A percentile compares a stretch with the other conserved stretches of the same genome.
These are phyloP conservation scores for Megamerina dolium DNA, from an alignment of 2,888 invertebrate genomes.

Conservation along the genomic window DNA sequence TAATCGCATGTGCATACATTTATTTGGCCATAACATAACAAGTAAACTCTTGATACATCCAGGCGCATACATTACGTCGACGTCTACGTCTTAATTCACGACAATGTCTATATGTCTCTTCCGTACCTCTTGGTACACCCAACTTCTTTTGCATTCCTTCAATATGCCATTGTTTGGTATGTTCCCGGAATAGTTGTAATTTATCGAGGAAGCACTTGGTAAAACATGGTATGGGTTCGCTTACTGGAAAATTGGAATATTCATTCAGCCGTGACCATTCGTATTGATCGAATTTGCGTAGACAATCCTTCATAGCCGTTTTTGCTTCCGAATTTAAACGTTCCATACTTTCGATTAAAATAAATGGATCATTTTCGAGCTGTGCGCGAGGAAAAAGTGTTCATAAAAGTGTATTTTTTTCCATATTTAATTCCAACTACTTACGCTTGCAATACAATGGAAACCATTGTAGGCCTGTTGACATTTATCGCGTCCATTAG, in stretches of 20 bases:
- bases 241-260: conserved; percentile 28
- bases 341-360: conserved; percentile 34
- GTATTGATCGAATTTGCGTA: conserved; percentile 27
- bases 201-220: conserved; percentile 34
- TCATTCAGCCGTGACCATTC: conserved; percentile 32
- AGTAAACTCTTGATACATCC: conserved; percentile 34
- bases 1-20: too few relatives aligned
- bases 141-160: conserved; percentile 25
- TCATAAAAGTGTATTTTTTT: background rate
- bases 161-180: conserved; percentile 31
- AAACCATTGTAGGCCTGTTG: conserved; percentile 37
- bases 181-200: conserved; percentile 32
- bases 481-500: conserved; percentile 24
- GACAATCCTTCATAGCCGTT: conserved; percentile 36
- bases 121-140: conserved; percentile 25
- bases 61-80: conserved; percentile 21
- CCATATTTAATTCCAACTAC: conserved; percentile 16
- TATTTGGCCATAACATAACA: conserved; percentile 29
- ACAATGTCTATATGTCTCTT: conserved; percentile 22
- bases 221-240: conserved; percentile 39
- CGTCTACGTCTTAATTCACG: conserved; percentile 18
- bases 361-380: conserved; percentile 40
- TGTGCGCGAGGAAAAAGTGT: conserved; percentile 10
- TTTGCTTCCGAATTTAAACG: conserved; percentile 28
- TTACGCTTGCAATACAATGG: conserved; percentile 38